A percentile compares a stretch with the other conserved stretches of the same genome.
Evolutionary conservation across 2,888 invertebrate genomes (phyloP).

Genomic region (Noctua janthina): DNA sequence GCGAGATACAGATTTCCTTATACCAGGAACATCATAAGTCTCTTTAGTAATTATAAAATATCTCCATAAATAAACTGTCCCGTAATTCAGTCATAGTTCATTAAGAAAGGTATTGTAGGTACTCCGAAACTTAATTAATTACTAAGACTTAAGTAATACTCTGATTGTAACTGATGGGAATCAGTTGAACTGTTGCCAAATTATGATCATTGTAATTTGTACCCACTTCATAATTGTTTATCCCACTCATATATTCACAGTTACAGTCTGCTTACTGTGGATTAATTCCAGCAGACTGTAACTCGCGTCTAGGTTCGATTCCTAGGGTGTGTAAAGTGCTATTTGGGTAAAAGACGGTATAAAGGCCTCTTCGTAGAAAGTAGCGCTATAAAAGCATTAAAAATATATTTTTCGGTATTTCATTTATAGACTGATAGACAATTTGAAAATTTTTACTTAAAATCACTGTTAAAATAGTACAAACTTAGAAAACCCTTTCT

Average conservation of each 20-base stretch:
- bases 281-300: no score
- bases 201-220: constrained; percentile 9
- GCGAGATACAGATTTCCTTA: not conserved
- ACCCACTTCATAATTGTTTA: not conserved
- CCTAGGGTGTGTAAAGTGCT: not conserved
- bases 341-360: not conserved
- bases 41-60: not conserved
- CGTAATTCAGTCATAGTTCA: constrained; percentile 28
- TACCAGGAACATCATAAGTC: not conserved
- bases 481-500: not conserved
- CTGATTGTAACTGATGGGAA: constrained; percentile 39
- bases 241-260: no score
- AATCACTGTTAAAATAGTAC: no score
- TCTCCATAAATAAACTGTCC: not conserved
- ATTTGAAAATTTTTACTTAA: no score
- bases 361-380: not conserved
- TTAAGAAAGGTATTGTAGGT: constrained; percentile 21
- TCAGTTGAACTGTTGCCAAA: not conserved
- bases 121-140: not conserved
- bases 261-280: not conserved
- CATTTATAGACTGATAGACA: not conserved
- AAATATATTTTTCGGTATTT: not conserved
- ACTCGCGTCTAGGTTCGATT: not conserved
- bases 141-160: constrained; percentile 1
- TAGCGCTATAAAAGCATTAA: not conserved